Evolutionary conservation across 1,140 invertebrate genomes (phyloP).

Genomic region (Hirudo medicinalis): DNA sequence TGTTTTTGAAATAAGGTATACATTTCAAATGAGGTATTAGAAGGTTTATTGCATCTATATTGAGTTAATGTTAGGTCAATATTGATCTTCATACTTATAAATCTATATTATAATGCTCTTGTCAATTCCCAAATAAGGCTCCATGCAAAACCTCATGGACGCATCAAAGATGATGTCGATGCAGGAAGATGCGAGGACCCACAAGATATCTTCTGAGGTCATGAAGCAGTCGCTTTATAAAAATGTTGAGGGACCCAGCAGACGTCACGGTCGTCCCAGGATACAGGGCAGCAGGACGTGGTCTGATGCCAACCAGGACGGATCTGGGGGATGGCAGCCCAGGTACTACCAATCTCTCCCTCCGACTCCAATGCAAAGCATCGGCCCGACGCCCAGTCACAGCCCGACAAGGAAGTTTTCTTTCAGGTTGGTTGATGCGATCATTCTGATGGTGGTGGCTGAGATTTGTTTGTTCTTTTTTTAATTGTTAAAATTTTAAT

Average conservation of each 20-base stretch:
- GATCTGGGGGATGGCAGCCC: background rate
- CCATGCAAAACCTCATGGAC: conserved; percentile 18
- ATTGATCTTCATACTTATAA: background rate
- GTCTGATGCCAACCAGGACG: conserved; percentile 6
- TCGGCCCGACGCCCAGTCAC: conserved; percentile 4
- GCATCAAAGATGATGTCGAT: conserved; percentile 21
- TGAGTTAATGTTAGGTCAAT: no score
- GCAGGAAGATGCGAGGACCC: conserved; percentile 22
- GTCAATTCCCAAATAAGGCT: background rate
- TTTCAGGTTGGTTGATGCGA: background rate
- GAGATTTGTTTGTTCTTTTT: background rate
- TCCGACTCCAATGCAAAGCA: conserved; percentile 18
- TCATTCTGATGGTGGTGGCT: background rate
- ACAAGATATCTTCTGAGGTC: conserved; percentile 20
- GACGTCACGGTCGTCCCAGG: conserved; percentile 12
- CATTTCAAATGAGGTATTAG: no score
- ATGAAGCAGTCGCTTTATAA: conserved; percentile 24
- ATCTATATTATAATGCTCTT: background rate
- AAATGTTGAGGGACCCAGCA: conserved; percentile 14
- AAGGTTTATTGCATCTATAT: no score
- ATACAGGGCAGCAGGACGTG: background rate
- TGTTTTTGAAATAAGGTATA: background rate
- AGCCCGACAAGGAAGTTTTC: conserved; percentile 18
- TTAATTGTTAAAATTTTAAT: background rate
- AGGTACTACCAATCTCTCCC: conserved; percentile 20